These are phyloP conservation scores for Anolis carolinensis DNA, from an alignment of 2,113 vertebrate genomes.

Conservation along the genomic window DNA sequence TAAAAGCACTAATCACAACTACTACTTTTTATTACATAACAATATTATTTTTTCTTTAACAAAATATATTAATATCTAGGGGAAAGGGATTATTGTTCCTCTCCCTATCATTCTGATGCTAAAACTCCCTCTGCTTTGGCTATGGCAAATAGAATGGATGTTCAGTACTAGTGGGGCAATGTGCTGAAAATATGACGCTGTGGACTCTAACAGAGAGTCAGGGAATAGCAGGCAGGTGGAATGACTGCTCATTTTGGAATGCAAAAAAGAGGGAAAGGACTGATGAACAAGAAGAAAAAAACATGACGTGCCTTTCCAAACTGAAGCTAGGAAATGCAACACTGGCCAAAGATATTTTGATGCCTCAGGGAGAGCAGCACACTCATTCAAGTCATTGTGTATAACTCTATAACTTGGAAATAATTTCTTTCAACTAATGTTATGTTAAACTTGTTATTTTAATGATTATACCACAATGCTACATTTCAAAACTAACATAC, in stretches of 20 bases:
- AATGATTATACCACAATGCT: too few species aligned
- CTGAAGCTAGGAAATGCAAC: too few species aligned
- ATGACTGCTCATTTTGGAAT: neutral
- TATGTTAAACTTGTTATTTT: too few species aligned
- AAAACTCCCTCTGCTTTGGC: neutral
- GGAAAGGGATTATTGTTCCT: neutral
- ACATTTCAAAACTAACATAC: too few species aligned
- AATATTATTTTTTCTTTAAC: neutral
- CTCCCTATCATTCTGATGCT: neutral
- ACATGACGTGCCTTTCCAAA: too few species aligned
- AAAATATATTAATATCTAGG: neutral
- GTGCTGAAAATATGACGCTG: neutral
- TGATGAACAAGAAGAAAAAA: neutral
- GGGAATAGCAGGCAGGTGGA: neutral
- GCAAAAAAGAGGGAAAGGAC: neutral
- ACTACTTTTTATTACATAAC: too few species aligned
- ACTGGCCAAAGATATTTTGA: too few species aligned
- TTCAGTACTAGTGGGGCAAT: neutral
- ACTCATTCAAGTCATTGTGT: too few species aligned
- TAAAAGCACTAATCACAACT: too few species aligned
- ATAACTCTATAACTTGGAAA: too few species aligned
- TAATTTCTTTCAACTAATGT: too few species aligned
- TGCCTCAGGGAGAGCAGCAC: too few species aligned
- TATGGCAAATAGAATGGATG: neutral
- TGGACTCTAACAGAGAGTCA: neutral